Base-by-base conservation (phyloP, 2,113 vertebrate species). In the Chitala chitala region DNA sequence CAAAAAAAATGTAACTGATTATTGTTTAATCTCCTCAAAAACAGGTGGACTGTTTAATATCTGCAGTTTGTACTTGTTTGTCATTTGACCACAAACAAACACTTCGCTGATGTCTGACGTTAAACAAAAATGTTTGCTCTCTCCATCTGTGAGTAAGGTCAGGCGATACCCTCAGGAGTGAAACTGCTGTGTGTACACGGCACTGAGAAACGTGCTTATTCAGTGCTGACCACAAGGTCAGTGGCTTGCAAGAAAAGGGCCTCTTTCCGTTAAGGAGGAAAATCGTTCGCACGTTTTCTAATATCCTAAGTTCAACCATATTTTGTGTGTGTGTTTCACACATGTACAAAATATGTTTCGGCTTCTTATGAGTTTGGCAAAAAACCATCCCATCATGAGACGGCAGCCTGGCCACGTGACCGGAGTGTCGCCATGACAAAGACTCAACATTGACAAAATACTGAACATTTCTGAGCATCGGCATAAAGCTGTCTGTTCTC, bases 261-360 rank as follows among this genome's bases (percentile, higher is more conserved):
- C 82, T 83, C 82, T 31, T 88, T 87, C 87, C 87, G 87, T 84
- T 84, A 88, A 87, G 82, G 82, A 77, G 80, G 83, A 83, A 89
- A 90, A 89, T 88, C 82, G 82, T 87, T 88, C 84, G 75, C 89
- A 90, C 89, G 88, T 89, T 90, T 90, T 87, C 85, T 83, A 81
- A 80, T 74, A 75, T 71, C 81, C 81, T 84, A 80, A 24, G 33
- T 33, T 24, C 31, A 33, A 48, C 72, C 71, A 13, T 71, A 20
- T 36, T 68, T 72, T 63, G 53, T 38, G 82, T 80, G 83, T 86
- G 87, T 88, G 86, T 81, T 88, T 71, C 85, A 75, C 87, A 89
- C 86, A 87, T 89, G 89, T 89, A 84, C 77, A 79, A 86, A 51
- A 65, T 74, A 65, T 42, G 59, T 63, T 29, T 68, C 15, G 20